These are phyloP conservation scores for Diplodus sargus DNA, from an alignment of 2,797 vertebrate genomes.

Conservation along the genomic window DNA sequence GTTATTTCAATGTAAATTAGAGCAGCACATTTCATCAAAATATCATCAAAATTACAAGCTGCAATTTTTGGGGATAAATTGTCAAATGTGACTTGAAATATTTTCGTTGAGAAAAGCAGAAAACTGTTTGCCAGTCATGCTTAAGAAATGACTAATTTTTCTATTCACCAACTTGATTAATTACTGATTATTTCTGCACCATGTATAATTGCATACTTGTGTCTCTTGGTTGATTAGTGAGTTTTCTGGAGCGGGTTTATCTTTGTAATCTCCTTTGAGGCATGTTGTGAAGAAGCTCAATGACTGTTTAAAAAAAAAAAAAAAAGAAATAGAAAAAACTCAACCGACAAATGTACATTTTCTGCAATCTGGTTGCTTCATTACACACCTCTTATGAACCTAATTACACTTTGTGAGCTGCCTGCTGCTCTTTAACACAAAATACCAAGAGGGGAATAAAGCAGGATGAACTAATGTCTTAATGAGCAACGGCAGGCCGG, in stretches of 20 bases:
- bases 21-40: too few species aligned
- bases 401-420: slow-evolving; percentile 54
- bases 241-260: slow-evolving; percentile 6
- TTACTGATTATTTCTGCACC: not conserved
- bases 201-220: not conserved
- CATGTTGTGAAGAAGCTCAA: not conserved
- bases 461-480: slow-evolving; percentile 48
- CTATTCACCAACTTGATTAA: not conserved
- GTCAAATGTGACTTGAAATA: not conserved
- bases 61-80: not conserved
- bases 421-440: slow-evolving; percentile 54
- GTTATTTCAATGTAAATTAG: not conserved
- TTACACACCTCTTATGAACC: slow-evolving; percentile 51
- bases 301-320: not conserved
- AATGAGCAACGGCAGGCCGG: slow-evolving; percentile 41
- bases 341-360: not conserved
- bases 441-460: slow-evolving; percentile 60
- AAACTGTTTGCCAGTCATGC: not conserved
- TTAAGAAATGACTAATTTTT: not conserved
- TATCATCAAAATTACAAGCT: not conserved
- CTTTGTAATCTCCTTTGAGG: slow-evolving; percentile 9
- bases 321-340: too few species aligned
- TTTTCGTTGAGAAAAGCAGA: not conserved
- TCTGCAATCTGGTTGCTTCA: slow-evolving; percentile 40
- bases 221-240: not conserved